These are phyloP conservation scores for Fopius arisanus DNA, from an alignment of 1,140 invertebrate species.

Conservation along the genomic window DNA sequence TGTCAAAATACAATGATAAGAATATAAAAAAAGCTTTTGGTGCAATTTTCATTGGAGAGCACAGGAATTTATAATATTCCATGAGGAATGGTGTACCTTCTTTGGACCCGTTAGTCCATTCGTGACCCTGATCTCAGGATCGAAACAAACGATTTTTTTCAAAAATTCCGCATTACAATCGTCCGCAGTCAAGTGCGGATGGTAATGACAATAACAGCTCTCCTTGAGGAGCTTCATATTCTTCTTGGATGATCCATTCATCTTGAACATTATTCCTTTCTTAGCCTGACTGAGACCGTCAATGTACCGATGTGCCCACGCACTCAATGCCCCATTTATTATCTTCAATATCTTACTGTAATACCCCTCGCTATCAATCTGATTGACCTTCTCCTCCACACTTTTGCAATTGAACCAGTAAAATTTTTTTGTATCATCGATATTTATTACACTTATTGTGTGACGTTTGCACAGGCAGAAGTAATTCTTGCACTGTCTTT, in stretches of 20 bases:
- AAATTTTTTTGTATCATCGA: slow-evolving; percentile 57
- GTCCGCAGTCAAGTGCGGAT: slow-evolving; percentile 60
- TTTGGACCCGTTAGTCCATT: slow-evolving; percentile 23
- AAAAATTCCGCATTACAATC: slow-evolving; percentile 63
- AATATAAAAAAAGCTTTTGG: too few species aligned
- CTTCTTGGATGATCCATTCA: slow-evolving; percentile 57
- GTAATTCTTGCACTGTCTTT: slow-evolving; percentile 58
- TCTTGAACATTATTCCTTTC: slow-evolving; percentile 59
- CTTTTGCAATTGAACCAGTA: slow-evolving; percentile 61
- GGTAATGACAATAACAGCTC: slow-evolving; percentile 63
- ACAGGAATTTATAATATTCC: too few species aligned
- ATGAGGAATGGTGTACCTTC: slow-evolving; percentile 11
- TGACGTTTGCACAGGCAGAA: slow-evolving; percentile 58
- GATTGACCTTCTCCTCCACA: slow-evolving; percentile 58
- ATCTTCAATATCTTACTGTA: slow-evolving; percentile 57
- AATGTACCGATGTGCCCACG: slow-evolving; percentile 57
- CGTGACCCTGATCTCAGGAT: slow-evolving; percentile 29
- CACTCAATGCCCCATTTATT: slow-evolving; percentile 53
- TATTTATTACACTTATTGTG: slow-evolving; percentile 60
- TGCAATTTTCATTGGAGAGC: too few species aligned
- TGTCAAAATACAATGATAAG: slow-evolving; percentile 54
- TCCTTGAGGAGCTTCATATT: slow-evolving; percentile 63
- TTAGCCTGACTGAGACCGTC: slow-evolving; percentile 48
- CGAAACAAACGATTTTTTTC: slow-evolving; percentile 59
- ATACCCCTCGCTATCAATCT: slow-evolving; percentile 56